Evolutionary conservation across 1,140 invertebrate genomes (phyloP).

Genomic region (Steinernema feltiae): DNA sequence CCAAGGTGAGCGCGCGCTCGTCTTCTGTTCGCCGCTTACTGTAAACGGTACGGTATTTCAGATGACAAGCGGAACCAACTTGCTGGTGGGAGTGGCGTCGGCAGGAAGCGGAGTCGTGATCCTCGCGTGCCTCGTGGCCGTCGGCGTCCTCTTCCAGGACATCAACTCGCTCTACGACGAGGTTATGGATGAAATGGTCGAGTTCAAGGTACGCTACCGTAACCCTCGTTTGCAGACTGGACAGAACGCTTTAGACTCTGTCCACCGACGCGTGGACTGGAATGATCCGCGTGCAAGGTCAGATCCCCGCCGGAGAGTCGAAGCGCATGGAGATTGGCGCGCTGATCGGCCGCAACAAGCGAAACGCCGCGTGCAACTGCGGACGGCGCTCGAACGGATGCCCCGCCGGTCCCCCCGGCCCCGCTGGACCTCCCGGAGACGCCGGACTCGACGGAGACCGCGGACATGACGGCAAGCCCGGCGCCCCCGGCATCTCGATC

Average conservation of each 20-base stretch:
- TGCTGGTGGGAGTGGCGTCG: slow-evolving; percentile 18
- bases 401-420: slow-evolving; percentile 37
- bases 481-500: slow-evolving; percentile 34
- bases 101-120: slow-evolving; percentile 25
- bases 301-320: not conserved
- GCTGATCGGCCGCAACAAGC: slow-evolving; percentile 2
- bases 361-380: slow-evolving; percentile 29
- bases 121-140: slow-evolving; percentile 17
- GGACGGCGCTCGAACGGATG: slow-evolving; percentile 25
- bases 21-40: too few species aligned
- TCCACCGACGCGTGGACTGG: not conserved
- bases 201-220: slow-evolving; percentile 30
- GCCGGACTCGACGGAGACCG: slow-evolving; percentile 23
- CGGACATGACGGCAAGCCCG: slow-evolving; percentile 27
- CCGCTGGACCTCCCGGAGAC: slow-evolving; percentile 32
- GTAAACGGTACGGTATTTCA: too few species aligned
- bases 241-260: too few species aligned
- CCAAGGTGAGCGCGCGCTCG: too few species aligned
- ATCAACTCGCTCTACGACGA: slow-evolving; percentile 31
- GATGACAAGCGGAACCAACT: slow-evolving; percentile 4
- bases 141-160: slow-evolving; percentile 27
- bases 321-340: not conserved
- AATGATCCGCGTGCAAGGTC: not conserved
- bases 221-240: too few species aligned
- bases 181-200: slow-evolving; percentile 27